Percentiles rank a stretch among this genome's conserved stretches.
These are phyloP conservation scores for Menura novaehollandiae DNA, from an alignment of 2,113 vertebrate species.

Conservation along the genomic window DNA sequence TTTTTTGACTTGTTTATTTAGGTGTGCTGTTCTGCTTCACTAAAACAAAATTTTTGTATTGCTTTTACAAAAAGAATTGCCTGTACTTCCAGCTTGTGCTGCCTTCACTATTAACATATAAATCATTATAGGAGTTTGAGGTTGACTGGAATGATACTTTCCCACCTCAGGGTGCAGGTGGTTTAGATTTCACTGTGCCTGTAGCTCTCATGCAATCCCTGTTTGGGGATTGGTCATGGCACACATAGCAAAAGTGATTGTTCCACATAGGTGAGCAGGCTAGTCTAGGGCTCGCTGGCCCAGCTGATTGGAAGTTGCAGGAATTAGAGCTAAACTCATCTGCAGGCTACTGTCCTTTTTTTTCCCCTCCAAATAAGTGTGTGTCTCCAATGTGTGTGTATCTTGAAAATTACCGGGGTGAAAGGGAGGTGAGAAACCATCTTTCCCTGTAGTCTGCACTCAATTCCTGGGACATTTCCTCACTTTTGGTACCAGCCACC, in stretches of 20 bases:
- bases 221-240: background rate
- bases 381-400: no score
- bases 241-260: accelerated
- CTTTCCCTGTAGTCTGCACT: background rate
- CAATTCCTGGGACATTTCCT: background rate
- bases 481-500: background rate
- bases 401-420: background rate
- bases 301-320: background rate
- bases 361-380: background rate
- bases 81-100: background rate
- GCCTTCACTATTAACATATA: background rate
- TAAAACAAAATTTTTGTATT: background rate
- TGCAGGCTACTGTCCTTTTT: background rate
- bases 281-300: background rate
- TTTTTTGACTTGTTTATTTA: background rate
- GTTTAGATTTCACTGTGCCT: background rate
- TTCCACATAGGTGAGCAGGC: background rate
- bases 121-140: background rate
- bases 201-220: background rate
- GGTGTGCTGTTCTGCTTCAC: background rate
- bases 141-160: background rate
- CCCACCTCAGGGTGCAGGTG: no score
- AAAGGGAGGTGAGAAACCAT: background rate
- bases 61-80: background rate
- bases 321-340: background rate